Base-by-base conservation (phyloP, 2,888 invertebrate genomes). In the Mythimna pallens region DNA sequence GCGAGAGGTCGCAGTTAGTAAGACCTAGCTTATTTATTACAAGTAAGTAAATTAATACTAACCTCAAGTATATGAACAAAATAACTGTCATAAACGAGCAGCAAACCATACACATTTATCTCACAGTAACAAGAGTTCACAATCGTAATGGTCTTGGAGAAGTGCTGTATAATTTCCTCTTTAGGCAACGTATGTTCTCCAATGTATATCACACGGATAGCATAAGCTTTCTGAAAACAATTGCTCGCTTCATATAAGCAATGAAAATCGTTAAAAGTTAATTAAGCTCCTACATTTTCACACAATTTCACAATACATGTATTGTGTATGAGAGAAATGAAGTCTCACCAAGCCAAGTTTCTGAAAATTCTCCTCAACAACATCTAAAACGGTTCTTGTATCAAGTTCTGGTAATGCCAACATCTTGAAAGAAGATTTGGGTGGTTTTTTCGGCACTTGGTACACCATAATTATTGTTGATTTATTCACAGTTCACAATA, bases 1-100 rank as follows among this genome's bases (percentile, higher is more conserved):
- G 47, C 17, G 17, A 47, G 5, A 47, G 14, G 47, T 6, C 17
- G 6, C 47, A 17, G 47, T 17, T 47, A 50, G 50, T 20, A 50
- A 50, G 20, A 8, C 17, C 2, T 65, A 25, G 6, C 25, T 22
- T 43, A 22, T 47, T 59, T 34, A 34, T 25, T 54, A n/a, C 6
- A 55, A 22, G n/a, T 17, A 40, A 22, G 17, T 59, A 54, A 7
- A 30, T 30, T 30, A 30, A 17, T 58, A 91, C 93, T 84, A 81
- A 96, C 96, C 95, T 97, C 97, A 30, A 97, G 76, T 81, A 97
- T 91, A 82, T 97, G 97, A 36, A 97, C 93, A 84, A 97, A 96
- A 87, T 96, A 96, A 67, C 92, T 93, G 65, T 94, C 94, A 73
- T 97, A 97, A 17, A 94, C 95, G 55, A 97, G 87, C 36, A 97